phyloP scores from a whole-genome alignment of 2,113 vertebrate species.

The Protobothrops flavoviridis region DNA sequence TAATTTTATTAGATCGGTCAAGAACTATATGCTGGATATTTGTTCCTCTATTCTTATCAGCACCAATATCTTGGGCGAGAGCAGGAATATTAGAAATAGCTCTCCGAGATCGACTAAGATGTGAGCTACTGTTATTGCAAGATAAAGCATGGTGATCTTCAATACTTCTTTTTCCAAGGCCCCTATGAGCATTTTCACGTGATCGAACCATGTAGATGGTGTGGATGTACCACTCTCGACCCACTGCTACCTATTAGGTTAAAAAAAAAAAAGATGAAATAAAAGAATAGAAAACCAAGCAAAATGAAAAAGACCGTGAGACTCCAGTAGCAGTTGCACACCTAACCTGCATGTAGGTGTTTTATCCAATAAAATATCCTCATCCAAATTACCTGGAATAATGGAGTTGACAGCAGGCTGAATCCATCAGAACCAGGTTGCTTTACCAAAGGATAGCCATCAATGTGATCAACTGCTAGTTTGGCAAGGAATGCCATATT shows the following conservation, averaged over 20 bases:
- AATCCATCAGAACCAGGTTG: constrained; percentile 74
- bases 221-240: constrained; percentile 74
- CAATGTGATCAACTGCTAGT: constrained; percentile 66
- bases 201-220: constrained; percentile 69
- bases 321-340: neutral
- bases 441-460: constrained; percentile 63
- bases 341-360: neutral
- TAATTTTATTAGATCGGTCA: constrained; percentile 63
- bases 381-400: constrained; percentile 68
- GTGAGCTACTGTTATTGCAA: neutral
- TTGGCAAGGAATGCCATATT: constrained; percentile 69
- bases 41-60: constrained; percentile 72
- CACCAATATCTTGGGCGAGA: constrained; percentile 53
- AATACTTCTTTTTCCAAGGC: constrained; percentile 71
- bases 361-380: neutral
- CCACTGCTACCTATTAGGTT: constrained; percentile 67
- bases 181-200: constrained; percentile 64
- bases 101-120: constrained; percentile 47
- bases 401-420: constrained; percentile 67
- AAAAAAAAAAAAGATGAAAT: constrained; percentile 6
- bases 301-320: neutral
- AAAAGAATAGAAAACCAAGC: neutral
- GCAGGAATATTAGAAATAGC: neutral
- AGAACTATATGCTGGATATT: constrained; percentile 69
- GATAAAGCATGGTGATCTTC: constrained; percentile 62